Base-by-base conservation (phyloP, 1,140 invertebrate species). In the Oreohelix idahoensis region DNA sequence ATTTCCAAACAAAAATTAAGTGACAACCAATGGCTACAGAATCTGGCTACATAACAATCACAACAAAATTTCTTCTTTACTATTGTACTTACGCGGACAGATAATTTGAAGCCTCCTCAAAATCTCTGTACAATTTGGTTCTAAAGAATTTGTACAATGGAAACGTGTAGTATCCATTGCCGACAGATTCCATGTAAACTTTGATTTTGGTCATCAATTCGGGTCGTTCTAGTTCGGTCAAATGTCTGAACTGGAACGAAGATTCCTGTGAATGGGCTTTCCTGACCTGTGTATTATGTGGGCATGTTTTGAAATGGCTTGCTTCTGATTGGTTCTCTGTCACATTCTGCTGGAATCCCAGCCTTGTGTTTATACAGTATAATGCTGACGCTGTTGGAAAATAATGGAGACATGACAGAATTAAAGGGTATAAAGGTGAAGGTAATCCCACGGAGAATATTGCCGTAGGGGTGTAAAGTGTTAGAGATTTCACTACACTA, bases 161-260 rank as follows among this genome's bases (percentile, higher is more conserved):
- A 38, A 77, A 83, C 8, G 74, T 76, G 36, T 83, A 83, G 75
- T 74, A 83, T n/a, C 81, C 73, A 13, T 66, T 26, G 4, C 69
- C 81, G 15, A 83, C 39, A 23, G 73, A 38, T 1, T 49, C 0
- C 73, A 83, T 73, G 66, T 63, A 83, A 51, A 42, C 36, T 17
- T 49, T 49, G 23, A 82, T 51, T 0, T 35, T 75, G 0, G 4
- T 26, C 13, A 83, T 49, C 35, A 83, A 36, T 23, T 76, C 35
- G 17, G 32, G 13, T 35, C 73, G 26, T 29, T 83, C 66, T 39
- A 8, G 17, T 0, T 42, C 32, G 20, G 26, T 76, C 26, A 71
- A n/a, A 0, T 58, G 17, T 26, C 51, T 58, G 51, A 58, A 58
- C 51, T 58, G 51, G 15, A 45, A 45, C 15, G 42, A 45, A 8